Evolutionary conservation across 2,888 invertebrate species (phyloP).

Genomic region (Ophion ventricosus): DNA sequence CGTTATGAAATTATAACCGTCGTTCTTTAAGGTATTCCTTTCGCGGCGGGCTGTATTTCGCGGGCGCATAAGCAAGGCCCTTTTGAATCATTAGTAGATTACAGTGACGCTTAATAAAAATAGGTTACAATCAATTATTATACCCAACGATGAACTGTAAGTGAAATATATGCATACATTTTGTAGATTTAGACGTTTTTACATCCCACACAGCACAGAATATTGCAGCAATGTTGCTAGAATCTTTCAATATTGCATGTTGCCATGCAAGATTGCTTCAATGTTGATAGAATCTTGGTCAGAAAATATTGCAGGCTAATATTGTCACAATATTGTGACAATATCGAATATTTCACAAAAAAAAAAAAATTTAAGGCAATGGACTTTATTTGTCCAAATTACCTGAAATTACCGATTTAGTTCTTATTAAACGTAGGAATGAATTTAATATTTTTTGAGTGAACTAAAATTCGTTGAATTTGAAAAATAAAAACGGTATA

Average conservation of each 20-base stretch:
- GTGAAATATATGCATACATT: too few species aligned
- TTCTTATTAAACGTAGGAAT: conserved; percentile 10
- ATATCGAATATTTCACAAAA: not conserved
- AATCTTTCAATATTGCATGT: not conserved
- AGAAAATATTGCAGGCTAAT: conserved; percentile 1
- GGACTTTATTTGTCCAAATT: conserved; percentile 10
- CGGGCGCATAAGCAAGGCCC: too few species aligned
- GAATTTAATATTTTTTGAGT: conserved; percentile 13
- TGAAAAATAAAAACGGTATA: not conserved
- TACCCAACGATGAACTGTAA: too few species aligned
- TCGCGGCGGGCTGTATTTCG: too few species aligned
- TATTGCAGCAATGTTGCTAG: conserved; percentile 21
- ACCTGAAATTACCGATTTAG: conserved; percentile 13
- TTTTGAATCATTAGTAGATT: too few species aligned
- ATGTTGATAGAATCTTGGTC: conserved; percentile 12
- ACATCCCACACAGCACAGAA: conserved; percentile 26
- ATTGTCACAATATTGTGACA: conserved; percentile 9
- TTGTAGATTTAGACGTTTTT: too few species aligned
- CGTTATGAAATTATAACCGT: conserved; percentile 56
- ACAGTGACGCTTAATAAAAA: too few species aligned
- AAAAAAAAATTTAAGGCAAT: too few species aligned
- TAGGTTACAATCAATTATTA: too few species aligned
- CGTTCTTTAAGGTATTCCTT: too few species aligned
- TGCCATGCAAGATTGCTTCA: not conserved
- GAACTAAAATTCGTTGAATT: not conserved